A percentile compares a stretch with the other conserved stretches of the same genome.
Evolutionary conservation across 2,113 vertebrate species (phyloP).

Genomic region (Dryoscopus gambensis): DNA sequence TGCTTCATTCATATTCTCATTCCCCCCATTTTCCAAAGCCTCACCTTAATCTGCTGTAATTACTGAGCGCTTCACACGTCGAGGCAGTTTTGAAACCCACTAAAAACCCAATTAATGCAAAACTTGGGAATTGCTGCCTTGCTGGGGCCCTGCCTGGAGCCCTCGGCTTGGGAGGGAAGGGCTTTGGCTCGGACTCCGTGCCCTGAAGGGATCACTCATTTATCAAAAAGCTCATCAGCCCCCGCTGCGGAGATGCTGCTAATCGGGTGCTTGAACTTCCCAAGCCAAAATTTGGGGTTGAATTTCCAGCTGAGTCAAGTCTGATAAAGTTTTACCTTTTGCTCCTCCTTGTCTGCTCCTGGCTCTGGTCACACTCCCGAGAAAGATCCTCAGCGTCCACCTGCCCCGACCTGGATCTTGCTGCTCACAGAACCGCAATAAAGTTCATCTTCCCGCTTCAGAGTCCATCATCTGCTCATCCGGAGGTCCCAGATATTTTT

Average conservation of each 20-base stretch:
- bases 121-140: not conserved
- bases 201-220: slow-evolving; percentile 1
- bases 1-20: not conserved
- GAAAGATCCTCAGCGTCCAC: not conserved
- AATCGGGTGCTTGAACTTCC: not conserved
- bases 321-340: not conserved
- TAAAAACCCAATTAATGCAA: slow-evolving; percentile 58
- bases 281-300: not conserved
- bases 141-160: slow-evolving; percentile 7
- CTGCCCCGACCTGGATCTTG: accelerated
- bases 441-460: not conserved
- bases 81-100: slow-evolving; percentile 9
- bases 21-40: slow-evolving; percentile 27
- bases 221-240: not conserved
- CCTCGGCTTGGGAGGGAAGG: not conserved
- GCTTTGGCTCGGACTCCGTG: not conserved
- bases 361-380: not conserved
- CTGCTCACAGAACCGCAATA: not conserved
- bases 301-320: not conserved
- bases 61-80: slow-evolving; percentile 1
- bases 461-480: not conserved
- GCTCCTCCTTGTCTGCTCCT: not conserved
- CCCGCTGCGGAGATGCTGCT: not conserved
- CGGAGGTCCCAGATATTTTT: not conserved
- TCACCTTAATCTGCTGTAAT: slow-evolving; percentile 16